Evolutionary conservation across 1,140 invertebrate species (phyloP).

Genomic region (Arion vulgaris): DNA sequence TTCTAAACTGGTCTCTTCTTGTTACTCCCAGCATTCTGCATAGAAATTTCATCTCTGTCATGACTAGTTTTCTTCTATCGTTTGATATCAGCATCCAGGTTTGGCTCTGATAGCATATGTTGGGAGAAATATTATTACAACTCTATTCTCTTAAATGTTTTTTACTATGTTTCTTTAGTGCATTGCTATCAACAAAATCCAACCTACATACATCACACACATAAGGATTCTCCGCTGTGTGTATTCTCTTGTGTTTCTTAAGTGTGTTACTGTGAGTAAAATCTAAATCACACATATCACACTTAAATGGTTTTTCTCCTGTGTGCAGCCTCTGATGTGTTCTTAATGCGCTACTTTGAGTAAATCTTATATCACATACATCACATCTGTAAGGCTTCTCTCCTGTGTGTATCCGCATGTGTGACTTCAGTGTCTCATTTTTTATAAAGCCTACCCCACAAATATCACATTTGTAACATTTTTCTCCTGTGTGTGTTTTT

Average conservation of each 20-base stretch:
- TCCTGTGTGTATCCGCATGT: slow-evolving; percentile 34
- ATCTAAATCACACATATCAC: background rate
- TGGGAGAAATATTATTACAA: background rate
- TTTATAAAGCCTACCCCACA: slow-evolving; percentile 31
- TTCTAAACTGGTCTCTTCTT: too few relatives aligned
- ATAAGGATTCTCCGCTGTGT: background rate
- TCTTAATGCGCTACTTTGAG: background rate
- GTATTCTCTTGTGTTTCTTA: background rate
- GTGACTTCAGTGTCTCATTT: slow-evolving; percentile 14
- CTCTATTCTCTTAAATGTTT: slow-evolving; percentile 84
- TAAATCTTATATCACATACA: background rate
- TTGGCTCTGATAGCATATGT: too few relatives aligned
- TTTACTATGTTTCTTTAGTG: slow-evolving; percentile 87
- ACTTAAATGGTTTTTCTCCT: background rate
- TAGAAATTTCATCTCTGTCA: too few relatives aligned
- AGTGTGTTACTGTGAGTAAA: background rate
- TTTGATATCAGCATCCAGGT: too few relatives aligned
- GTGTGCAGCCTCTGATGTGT: background rate
- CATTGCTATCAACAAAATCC: slow-evolving; percentile 74
- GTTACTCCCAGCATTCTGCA: too few relatives aligned
- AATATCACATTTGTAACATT: slow-evolving; percentile 28
- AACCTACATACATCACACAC: slow-evolving; percentile 67
- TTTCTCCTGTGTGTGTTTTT: slow-evolving; percentile 31
- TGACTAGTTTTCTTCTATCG: too few relatives aligned
- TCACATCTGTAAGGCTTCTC: slow-evolving; percentile 1